A percentile compares a stretch with the other conserved stretches of the same genome.
Evolutionary conservation across 2,888 invertebrate genomes (phyloP).

Genomic region (Leptinotarsa juncta): DNA sequence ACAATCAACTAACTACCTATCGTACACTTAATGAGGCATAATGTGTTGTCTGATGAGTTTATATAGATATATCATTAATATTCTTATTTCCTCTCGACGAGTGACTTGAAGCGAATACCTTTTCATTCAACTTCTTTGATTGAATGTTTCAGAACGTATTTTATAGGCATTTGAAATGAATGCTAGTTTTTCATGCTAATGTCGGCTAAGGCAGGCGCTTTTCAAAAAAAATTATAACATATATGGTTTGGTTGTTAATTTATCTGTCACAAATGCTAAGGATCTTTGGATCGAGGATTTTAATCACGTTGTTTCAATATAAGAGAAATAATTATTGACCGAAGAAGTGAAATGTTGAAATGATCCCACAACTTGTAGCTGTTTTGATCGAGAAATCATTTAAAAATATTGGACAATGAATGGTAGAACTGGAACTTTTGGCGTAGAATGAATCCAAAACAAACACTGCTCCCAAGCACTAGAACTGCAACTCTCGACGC

Average conservation of each 20-base stretch:
- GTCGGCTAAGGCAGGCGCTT: not conserved
- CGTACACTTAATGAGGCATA: conserved; percentile 24
- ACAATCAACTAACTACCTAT: conserved; percentile 3
- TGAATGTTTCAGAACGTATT: conserved; percentile 15
- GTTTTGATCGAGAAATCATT: too few species aligned
- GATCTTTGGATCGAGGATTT: not conserved
- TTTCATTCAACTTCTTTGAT: conserved; percentile 5
- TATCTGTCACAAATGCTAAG: not conserved
- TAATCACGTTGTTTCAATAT: not conserved
- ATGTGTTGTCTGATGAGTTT: conserved; percentile 28
- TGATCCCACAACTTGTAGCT: too few species aligned
- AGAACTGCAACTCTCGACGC: too few species aligned
- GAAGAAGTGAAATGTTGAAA: too few species aligned
- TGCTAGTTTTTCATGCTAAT: conserved; percentile 10
- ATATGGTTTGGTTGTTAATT: conserved; percentile 5
- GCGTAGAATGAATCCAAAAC: too few species aligned
- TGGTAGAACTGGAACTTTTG: too few species aligned
- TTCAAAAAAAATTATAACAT: not conserved
- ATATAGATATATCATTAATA: conserved; percentile 27
- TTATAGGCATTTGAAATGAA: conserved; percentile 15
- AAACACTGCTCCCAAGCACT: too few species aligned
- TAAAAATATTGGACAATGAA: too few species aligned
- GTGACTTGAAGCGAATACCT: conserved; percentile 19
- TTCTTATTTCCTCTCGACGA: conserved; percentile 34
- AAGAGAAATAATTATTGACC: too few species aligned